These are phyloP conservation scores for Scaptomyza flava DNA, from an alignment of 2,888 invertebrate genomes.

Conservation along the genomic window DNA sequence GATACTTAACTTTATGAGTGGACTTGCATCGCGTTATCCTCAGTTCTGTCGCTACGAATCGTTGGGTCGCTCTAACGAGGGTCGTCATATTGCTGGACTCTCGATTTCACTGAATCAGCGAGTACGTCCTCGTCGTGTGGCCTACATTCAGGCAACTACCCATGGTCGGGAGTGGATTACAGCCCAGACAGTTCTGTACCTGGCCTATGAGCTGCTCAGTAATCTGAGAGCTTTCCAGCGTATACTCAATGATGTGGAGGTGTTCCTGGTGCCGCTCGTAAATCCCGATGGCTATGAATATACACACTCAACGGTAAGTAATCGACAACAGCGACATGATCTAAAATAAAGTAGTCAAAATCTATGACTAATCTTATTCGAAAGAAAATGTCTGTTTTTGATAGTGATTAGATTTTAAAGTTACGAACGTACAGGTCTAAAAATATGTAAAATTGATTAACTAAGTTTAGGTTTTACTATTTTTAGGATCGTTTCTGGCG, in stretches of 20 bases:
- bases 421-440: too few species aligned
- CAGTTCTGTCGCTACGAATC: conserved; percentile 81
- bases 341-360: not conserved
- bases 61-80: conserved; percentile 81
- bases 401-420: too few species aligned
- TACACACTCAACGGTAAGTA: conserved; percentile 79
- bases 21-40: conserved; percentile 79
- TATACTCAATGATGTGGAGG: conserved; percentile 80
- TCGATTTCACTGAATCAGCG: conserved; percentile 80
- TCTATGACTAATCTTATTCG: too few species aligned
- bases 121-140: conserved; percentile 74
- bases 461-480: too few species aligned
- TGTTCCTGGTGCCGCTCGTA: conserved; percentile 82
- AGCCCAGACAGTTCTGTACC: conserved; percentile 87
- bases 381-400: too few species aligned
- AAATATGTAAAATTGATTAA: too few species aligned
- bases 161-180: conserved; percentile 89
- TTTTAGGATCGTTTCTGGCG: conserved; percentile 87
- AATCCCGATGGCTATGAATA: conserved; percentile 85
- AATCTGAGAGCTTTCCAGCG: conserved; percentile 84
- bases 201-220: conserved; percentile 88
- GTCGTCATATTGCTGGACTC: conserved; percentile 81
- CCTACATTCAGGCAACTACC: conserved; percentile 82
- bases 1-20: conserved; percentile 82
- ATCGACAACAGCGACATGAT: not conserved